These are phyloP conservation scores for Dromaius novaehollandiae DNA, from an alignment of 2,113 vertebrate species.

Conservation along the genomic window DNA sequence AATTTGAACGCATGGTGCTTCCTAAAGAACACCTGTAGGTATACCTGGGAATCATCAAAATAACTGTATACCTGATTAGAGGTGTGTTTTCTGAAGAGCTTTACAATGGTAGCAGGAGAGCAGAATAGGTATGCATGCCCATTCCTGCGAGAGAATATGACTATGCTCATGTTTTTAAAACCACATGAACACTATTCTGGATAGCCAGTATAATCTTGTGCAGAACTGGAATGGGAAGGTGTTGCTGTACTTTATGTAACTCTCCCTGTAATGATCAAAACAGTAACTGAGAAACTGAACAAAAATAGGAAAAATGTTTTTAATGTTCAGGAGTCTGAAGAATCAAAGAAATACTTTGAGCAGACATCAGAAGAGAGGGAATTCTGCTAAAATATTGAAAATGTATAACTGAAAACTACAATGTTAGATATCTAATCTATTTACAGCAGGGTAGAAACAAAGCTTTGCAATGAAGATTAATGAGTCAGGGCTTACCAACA, in stretches of 20 bases:
- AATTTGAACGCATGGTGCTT: neutral
- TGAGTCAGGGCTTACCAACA: neutral
- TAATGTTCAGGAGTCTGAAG: neutral
- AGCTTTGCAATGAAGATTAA: neutral
- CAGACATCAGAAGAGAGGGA: neutral
- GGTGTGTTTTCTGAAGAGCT: neutral
- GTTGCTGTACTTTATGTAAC: neutral
- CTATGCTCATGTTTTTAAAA: neutral
- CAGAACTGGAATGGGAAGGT: neutral
- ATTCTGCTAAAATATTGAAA: neutral
- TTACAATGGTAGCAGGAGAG: neutral
- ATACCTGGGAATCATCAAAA: neutral
- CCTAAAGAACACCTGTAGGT: neutral
- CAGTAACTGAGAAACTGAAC: neutral
- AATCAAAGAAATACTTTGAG: neutral
- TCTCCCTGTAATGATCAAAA: neutral
- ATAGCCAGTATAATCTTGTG: neutral
- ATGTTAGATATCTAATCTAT: neutral
- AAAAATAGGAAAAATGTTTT: neutral
- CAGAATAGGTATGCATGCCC: neutral
- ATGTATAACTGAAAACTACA: neutral
- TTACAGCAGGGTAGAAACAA: neutral
- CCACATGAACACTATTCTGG: neutral
- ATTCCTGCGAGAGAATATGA: neutral
- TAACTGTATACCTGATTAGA: neutral